Conservation (phyloP, 2,113 vertebrate species). For the Triplophysa tibetana region DNA sequence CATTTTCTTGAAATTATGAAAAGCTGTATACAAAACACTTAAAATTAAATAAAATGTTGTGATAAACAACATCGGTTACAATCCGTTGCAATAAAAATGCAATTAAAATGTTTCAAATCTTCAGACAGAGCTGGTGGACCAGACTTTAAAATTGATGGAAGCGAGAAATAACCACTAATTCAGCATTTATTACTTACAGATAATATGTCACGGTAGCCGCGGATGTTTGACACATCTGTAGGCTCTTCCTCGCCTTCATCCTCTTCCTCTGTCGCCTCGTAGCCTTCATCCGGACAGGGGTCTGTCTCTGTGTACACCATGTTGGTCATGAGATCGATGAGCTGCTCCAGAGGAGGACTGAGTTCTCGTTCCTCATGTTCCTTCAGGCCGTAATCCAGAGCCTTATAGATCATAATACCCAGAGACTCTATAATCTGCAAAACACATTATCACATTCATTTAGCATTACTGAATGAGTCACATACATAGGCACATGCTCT, state of each 20-base stretch:
- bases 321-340: slow-evolving; percentile 96
- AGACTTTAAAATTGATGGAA: no score
- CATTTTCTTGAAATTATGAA: no score
- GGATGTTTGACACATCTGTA: slow-evolving; percentile 68
- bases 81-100: no score
- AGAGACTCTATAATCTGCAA: slow-evolving; percentile 91
- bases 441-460: slow-evolving; percentile 6
- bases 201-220: slow-evolving; percentile 84
- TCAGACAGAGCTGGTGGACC: no score
- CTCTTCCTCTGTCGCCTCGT: slow-evolving; percentile 88
- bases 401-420: slow-evolving; percentile 98
- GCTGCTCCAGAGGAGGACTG: slow-evolving; percentile 88
- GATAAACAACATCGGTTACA: no score
- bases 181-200: slow-evolving; percentile 38
- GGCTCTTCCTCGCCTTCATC: slow-evolving; percentile 74
- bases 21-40: no score
- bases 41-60: no score
- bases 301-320: slow-evolving; percentile 73
- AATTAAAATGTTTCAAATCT: no score
- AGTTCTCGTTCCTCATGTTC: slow-evolving; percentile 94
- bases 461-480: not conserved
- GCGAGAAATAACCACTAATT: no score
- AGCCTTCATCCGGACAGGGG: slow-evolving; percentile 87
- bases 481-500: not conserved
- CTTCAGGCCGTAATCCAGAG: slow-evolving; percentile 94